Base-by-base conservation (phyloP, 1,140 invertebrate species). In the Intoshia linei region DNA sequence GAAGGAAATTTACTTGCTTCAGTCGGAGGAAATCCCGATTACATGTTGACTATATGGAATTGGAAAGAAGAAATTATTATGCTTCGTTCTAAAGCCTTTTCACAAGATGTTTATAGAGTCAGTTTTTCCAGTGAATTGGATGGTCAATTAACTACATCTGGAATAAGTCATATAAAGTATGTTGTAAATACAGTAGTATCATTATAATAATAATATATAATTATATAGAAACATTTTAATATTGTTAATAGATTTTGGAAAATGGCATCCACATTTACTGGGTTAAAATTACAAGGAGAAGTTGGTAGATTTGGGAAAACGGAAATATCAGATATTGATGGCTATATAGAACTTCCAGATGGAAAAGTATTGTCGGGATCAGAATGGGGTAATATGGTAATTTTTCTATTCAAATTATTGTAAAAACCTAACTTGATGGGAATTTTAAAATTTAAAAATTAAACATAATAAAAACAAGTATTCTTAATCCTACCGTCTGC, bases 331-430 rank as follows among this genome's bases (percentile, higher is more conserved):
- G 73, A 79, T 50, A 73, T 81, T 17, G 61, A 72, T 31, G 72
- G 73, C 1, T 67, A 73, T 41, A 71, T 71, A 43, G 68, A 72
- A 32, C 68, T 81, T 62, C 67, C 72, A 2, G 73, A 79, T 57
- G 73, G 73, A 49, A 79, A 78, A 61, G 70, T 72, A 4, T 13
- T 41, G 1, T 37, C 24, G 13, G 72, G 74, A 4, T 71, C 70
- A 46, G 69, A 73, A 44, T 78, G 73, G 73, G 76, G 76, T 13
- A 79, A 79, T 50, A 68, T 83, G 48, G 51, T 79, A n/a, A n/a
- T n/a, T n/a, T n/a, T n/a, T n/a, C n/a, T n/a, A n/a, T n/a, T n/a
- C n/a, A n/a, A n/a, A n/a, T n/a, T n/a, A n/a, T n/a, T n/a, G n/a
- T n/a, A n/a, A n/a, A n/a, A n/a, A n/a, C n/a, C n/a, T n/a, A n/a